A percentile compares a stretch with the other conserved stretches of the same genome.
These are phyloP conservation scores for Arctopsyche grandis DNA, from an alignment of 1,140 invertebrate species.

Conservation along the genomic window DNA sequence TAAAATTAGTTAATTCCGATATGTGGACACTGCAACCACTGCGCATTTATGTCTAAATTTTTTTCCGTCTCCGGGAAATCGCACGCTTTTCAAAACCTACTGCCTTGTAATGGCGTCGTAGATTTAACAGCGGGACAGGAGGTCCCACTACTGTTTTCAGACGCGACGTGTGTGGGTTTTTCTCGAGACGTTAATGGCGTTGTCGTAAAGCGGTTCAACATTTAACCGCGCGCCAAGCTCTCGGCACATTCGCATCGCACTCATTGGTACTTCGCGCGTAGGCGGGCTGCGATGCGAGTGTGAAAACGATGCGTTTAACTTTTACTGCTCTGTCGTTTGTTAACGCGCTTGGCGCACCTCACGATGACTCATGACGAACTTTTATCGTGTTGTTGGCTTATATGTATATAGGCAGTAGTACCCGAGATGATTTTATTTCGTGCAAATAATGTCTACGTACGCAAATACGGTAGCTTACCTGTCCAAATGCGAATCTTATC, in stretches of 20 bases:
- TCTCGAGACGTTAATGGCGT: neutral
- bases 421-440: no score
- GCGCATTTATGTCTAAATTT: no score
- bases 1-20: no score
- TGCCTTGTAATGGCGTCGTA: neutral
- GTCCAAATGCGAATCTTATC: neutral
- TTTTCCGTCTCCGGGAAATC: no score
- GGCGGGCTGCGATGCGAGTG: conserved; percentile 8
- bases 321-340: conserved; percentile 5
- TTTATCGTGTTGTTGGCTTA: neutral
- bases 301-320: conserved; percentile 10
- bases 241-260: neutral
- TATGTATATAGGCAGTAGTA: no score
- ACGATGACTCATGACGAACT: neutral
- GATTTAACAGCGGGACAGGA: neutral
- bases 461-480: neutral
- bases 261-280: neutral
- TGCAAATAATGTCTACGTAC: no score
- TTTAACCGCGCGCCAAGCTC: neutral
- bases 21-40: no score
- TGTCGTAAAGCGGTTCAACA: conserved; percentile 19
- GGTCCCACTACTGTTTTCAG: neutral
- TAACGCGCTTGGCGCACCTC: neutral
- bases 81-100: no score
- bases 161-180: neutral